phyloP scores from a whole-genome alignment of 1,140 invertebrate species.

The Probaryconus sp. region DNA sequence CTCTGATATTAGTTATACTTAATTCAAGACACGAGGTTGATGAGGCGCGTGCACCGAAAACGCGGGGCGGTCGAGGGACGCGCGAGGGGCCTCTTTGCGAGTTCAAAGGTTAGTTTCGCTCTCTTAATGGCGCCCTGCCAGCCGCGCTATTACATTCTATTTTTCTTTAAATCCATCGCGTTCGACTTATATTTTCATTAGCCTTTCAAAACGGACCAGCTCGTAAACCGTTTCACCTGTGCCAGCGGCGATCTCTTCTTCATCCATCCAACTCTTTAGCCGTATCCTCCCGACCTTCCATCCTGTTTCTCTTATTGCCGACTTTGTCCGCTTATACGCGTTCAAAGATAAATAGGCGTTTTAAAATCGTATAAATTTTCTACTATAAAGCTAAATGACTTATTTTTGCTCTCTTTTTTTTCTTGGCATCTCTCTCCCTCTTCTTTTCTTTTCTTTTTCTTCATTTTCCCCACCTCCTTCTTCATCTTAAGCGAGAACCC shows the following conservation, averaged over 20 bases:
- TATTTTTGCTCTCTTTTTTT: too few species aligned
- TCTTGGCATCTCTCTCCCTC: conserved; percentile 11
- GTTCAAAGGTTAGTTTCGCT: conserved; percentile 66
- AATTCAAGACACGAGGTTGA: conserved; percentile 74
- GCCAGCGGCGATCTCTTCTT: conserved; percentile 64
- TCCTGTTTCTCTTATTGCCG: conserved; percentile 26
- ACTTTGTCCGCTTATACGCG: conserved; percentile 44
- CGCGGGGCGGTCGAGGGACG: conserved; percentile 6
- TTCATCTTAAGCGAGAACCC: not conserved
- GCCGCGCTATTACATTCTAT: conserved; percentile 64
- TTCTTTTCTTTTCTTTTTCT: conserved; percentile 31
- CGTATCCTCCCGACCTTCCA: conserved; percentile 35
- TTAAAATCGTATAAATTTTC: conserved; percentile 60
- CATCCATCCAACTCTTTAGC: conserved; percentile 54
- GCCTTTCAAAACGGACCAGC: conserved; percentile 65
- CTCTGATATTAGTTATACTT: conserved; percentile 76
- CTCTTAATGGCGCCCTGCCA: conserved; percentile 66
- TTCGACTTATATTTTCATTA: conserved; percentile 77
- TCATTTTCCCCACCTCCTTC: not conserved
- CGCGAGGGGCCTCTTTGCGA: conserved; percentile 33
- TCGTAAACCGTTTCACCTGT: conserved; percentile 73
- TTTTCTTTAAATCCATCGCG: conserved; percentile 75
- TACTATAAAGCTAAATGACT: conserved; percentile 45
- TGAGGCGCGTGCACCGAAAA: conserved; percentile 64
- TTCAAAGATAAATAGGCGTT: conserved; percentile 59